phyloP scores from a whole-genome alignment of 2,113 vertebrate species.

The Clupea harengus region DNA sequence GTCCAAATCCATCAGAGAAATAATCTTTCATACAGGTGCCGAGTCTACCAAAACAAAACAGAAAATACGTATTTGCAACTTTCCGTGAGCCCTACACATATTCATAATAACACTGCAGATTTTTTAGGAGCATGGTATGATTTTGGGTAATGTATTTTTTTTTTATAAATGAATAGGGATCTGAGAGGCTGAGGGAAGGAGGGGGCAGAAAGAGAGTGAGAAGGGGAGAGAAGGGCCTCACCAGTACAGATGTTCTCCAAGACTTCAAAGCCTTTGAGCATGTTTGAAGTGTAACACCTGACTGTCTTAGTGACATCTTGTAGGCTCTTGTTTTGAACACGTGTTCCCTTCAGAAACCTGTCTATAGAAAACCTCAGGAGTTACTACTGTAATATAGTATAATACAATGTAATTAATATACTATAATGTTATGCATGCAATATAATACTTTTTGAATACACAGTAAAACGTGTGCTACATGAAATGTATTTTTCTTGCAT shows the following conservation, averaged over 20 bases:
- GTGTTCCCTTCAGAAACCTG: background rate
- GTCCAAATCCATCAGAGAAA: background rate
- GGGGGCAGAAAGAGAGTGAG: background rate
- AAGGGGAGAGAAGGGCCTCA: slow-evolving; percentile 21
- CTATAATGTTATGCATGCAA: background rate
- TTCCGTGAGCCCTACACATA: too few relatives aligned
- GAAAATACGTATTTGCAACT: too few relatives aligned
- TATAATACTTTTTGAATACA: background rate
- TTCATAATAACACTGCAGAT: too few relatives aligned
- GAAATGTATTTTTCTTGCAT: background rate
- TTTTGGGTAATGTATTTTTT: too few relatives aligned
- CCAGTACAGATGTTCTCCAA: slow-evolving; percentile 51
- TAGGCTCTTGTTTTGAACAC: background rate
- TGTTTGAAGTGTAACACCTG: slow-evolving; percentile 45
- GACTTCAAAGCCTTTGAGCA: slow-evolving; percentile 52
- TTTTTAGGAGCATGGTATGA: too few relatives aligned
- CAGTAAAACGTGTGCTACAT: background rate
- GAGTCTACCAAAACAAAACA: too few relatives aligned
- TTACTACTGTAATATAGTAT: background rate
- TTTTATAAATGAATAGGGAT: too few relatives aligned
- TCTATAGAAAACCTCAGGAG: background rate
- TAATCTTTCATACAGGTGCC: too few relatives aligned
- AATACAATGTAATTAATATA: background rate
- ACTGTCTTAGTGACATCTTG: background rate
- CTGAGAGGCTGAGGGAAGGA: background rate